phyloP scores from a whole-genome alignment of 2,113 vertebrate genomes.

The Phalacrocorax aristotelis region DNA sequence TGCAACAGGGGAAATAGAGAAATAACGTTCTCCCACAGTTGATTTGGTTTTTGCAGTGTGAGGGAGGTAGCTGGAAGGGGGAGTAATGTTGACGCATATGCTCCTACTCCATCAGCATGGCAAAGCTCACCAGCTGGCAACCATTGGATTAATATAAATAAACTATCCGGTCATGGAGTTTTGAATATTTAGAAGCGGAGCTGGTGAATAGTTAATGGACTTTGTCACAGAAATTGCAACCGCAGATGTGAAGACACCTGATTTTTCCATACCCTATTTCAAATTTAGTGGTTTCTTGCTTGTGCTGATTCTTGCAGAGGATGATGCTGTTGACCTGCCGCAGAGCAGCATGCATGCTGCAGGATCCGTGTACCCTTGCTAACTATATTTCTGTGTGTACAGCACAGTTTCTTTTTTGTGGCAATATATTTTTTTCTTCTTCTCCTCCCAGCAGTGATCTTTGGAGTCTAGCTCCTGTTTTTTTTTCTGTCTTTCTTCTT shows the following conservation, averaged over 20 bases:
- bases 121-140: background rate
- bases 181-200: background rate
- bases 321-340: background rate
- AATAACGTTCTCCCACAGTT: background rate
- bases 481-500: no score
- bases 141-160: background rate
- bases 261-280: background rate
- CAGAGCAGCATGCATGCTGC: background rate
- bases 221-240: background rate
- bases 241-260: background rate
- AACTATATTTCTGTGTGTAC: background rate
- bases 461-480: background rate
- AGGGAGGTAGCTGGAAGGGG: background rate
- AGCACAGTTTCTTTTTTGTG: background rate
- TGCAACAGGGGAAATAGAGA: background rate
- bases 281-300: background rate
- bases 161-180: background rate
- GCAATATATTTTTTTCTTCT: background rate
- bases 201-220: background rate
- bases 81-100: fast-evolving
- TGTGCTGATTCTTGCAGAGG: background rate
- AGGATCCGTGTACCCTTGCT: background rate
- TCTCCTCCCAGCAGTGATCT: background rate
- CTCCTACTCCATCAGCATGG: background rate
- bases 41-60: background rate